Conservation (phyloP, 53 echinoderm and acorn worm species). For the Echinometra lucunter region DNA sequence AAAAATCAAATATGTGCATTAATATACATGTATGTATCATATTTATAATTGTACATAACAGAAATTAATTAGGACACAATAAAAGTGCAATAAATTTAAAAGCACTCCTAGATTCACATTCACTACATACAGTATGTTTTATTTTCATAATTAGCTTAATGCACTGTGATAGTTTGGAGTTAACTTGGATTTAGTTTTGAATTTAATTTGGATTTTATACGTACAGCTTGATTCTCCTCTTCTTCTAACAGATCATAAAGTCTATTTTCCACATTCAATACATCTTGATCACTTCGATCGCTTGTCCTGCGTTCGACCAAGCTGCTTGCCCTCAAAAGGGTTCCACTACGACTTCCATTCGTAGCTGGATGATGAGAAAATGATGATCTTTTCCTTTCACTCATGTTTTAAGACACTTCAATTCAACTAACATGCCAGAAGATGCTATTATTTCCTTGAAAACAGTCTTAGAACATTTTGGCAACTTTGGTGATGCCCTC, state of each 20-base stretch:
- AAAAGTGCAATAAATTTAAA: too few relatives aligned
- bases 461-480: neutral
- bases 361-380: neutral
- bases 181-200: neutral
- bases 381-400: neutral
- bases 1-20: neutral
- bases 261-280: constrained; percentile 7
- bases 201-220: neutral
- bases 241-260: constrained; percentile 41
- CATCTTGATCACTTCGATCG: constrained; percentile 1
- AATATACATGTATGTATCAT: neutral
- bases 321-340: constrained; percentile 23
- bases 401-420: constrained; percentile 21
- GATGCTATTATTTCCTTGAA: neutral
- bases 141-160: neutral
- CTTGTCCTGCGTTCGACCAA: constrained; percentile 5
- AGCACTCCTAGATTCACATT: neutral
- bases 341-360: constrained; percentile 37
- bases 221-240: constrained; percentile 43
- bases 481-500: neutral
- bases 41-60: neutral
- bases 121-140: neutral
- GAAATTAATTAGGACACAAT: too few relatives aligned
- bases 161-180: neutral
- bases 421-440: constrained; percentile 11